Evolutionary conservation across 2,888 invertebrate genomes (phyloP).

Genomic region (Schizotus pectinicornis): DNA sequence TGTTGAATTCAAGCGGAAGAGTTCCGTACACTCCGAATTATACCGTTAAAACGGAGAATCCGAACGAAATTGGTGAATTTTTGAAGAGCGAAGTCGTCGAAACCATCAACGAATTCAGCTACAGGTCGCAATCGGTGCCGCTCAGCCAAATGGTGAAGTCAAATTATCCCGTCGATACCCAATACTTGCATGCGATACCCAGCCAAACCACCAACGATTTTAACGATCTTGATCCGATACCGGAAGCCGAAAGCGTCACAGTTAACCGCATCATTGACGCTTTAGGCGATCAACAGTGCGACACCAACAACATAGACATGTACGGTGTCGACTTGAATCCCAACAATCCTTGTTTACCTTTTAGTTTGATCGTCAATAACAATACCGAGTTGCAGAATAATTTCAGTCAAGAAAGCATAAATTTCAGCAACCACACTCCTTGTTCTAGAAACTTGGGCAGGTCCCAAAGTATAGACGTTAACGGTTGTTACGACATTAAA

Average conservation of each 20-base stretch:
- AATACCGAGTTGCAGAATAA: conserved; percentile 29
- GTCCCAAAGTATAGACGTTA: conserved; percentile 48
- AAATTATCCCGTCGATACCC: conserved; percentile 36
- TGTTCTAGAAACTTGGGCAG: conserved; percentile 22
- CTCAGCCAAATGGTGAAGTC: conserved; percentile 39
- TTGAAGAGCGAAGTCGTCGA: conserved; percentile 64
- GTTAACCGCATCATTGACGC: conserved; percentile 71
- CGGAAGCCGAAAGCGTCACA: conserved; percentile 67
- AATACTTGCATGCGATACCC: conserved; percentile 35
- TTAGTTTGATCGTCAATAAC: conserved; percentile 38
- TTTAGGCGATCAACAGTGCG: conserved; percentile 60
- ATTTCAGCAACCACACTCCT: conserved; percentile 7
- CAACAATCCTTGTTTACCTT: conserved; percentile 40
- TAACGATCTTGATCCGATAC: conserved; percentile 71
- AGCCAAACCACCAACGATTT: conserved; percentile 73
- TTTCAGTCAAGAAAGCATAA: conserved; percentile 7
- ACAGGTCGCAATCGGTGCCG: conserved; percentile 82
- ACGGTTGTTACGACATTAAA: conserved; percentile 40
- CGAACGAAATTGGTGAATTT: conserved; percentile 68
- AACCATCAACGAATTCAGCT: conserved; percentile 40
- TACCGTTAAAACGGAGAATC: conserved; percentile 40
- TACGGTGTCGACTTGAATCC: conserved; percentile 41
- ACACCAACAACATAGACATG: conserved; percentile 43
- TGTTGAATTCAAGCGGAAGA: conserved; percentile 60
- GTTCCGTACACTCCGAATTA: conserved; percentile 62